These are phyloP conservation scores for Lethrus apterus DNA, from an alignment of 1,140 invertebrate species.

Conservation along the genomic window DNA sequence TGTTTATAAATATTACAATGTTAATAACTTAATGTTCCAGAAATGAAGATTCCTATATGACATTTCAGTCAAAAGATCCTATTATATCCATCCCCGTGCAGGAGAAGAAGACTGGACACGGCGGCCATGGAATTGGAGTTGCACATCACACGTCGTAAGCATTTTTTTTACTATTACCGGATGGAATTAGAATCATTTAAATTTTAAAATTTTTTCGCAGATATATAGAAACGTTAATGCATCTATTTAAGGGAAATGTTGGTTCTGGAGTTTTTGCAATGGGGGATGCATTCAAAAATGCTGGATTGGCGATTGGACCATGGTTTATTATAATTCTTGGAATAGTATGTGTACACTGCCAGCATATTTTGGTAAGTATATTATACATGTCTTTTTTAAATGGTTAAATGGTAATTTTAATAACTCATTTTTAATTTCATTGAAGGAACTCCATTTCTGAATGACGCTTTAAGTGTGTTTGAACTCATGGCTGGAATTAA, in stretches of 20 bases:
- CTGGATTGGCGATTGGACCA: constrained; percentile 58
- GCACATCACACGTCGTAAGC: constrained; percentile 51
- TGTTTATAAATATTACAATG: no score
- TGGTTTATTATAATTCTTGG: constrained; percentile 58
- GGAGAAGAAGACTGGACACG: constrained; percentile 26
- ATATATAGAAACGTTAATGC: constrained; percentile 64
- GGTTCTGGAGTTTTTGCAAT: constrained; percentile 69
- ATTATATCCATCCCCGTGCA: constrained; percentile 37
- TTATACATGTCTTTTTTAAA: not conserved
- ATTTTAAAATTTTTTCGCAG: constrained; percentile 40
- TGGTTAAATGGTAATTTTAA: no score
- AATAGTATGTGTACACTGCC: constrained; percentile 63
- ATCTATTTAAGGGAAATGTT: constrained; percentile 68
- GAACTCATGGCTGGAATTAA: no score
- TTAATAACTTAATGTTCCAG: constrained; percentile 22
- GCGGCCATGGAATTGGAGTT: constrained; percentile 41
- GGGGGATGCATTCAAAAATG: constrained; percentile 69
- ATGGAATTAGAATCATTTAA: not conserved
- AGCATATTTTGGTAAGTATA: constrained; percentile 60
- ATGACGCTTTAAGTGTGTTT: no score
- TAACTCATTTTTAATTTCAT: no score
- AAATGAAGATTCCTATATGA: constrained; percentile 25
- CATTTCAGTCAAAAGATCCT: constrained; percentile 47
- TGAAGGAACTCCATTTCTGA: no score
- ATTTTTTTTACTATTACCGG: not conserved